These are phyloP conservation scores for Drosophila biarmipes DNA, from an alignment of 1,140 invertebrate genomes.

Conservation along the genomic window DNA sequence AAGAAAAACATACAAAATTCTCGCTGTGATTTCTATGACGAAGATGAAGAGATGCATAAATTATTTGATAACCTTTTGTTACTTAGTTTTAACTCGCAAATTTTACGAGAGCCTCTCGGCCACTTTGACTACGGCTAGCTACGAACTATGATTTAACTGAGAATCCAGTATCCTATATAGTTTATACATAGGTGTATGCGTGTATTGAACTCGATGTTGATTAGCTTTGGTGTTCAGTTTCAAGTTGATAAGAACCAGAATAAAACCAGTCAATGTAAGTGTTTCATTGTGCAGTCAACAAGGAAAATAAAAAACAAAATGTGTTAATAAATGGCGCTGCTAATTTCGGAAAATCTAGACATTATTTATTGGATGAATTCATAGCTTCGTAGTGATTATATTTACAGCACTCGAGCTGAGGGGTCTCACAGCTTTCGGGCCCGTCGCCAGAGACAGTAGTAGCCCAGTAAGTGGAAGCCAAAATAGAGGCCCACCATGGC, in stretches of 20 bases:
- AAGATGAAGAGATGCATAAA: constrained; percentile 55
- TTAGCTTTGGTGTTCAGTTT: constrained; percentile 70
- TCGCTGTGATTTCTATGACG: constrained; percentile 80
- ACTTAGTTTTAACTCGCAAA: constrained; percentile 67
- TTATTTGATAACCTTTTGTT: constrained; percentile 61
- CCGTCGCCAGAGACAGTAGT: constrained; percentile 87
- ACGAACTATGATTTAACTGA: constrained; percentile 48
- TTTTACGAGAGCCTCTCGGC: constrained; percentile 47
- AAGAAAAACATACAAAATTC: constrained; percentile 67
- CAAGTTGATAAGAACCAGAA: constrained; percentile 25
- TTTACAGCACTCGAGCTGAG: constrained; percentile 27
- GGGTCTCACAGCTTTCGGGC: constrained; percentile 87
- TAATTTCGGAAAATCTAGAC: constrained; percentile 32
- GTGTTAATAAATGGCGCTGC: constrained; percentile 44
- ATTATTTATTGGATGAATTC: constrained; percentile 29
- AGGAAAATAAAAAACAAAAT: constrained; percentile 35
- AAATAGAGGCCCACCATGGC: constrained; percentile 88
- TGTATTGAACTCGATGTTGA: constrained; percentile 54
- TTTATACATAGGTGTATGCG: constrained; percentile 23
- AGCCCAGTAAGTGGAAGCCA: constrained; percentile 89
- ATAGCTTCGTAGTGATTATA: constrained; percentile 25
- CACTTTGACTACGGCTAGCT: constrained; percentile 41
- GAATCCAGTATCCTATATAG: constrained; percentile 33
- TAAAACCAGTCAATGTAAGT: constrained; percentile 26
- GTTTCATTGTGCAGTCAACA: constrained; percentile 13